A percentile compares a stretch with the other conserved stretches of the same genome.
Conservation (phyloP, 2,113 vertebrate species). For the Uropsilus gracilis region DNA sequence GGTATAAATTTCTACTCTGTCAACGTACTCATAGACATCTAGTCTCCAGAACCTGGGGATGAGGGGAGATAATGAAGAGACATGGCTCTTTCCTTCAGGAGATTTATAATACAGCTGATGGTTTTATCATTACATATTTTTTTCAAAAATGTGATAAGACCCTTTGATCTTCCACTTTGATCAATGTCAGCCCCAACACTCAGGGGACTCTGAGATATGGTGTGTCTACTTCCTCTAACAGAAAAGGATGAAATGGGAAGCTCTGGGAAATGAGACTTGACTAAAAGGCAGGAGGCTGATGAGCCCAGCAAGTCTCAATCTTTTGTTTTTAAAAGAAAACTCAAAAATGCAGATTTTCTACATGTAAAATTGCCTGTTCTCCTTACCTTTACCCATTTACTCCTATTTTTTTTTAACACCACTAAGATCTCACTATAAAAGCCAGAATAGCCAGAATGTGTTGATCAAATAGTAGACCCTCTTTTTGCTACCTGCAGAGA, state of each 20-base stretch:
- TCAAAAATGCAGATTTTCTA: neutral
- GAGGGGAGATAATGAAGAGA: neutral
- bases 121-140: neutral
- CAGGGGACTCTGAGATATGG: neutral
- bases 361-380: neutral
- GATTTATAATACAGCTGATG: neutral
- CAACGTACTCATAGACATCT: neutral
- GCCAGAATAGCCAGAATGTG: neutral
- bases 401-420: neutral
- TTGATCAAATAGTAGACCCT: neutral
- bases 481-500: neutral
- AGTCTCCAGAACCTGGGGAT: neutral
- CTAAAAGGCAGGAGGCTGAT: neutral
- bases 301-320: neutral
- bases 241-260: neutral
- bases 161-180: constrained; percentile 55
- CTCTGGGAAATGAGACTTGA: neutral
- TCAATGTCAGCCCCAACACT: neutral
- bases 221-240: neutral
- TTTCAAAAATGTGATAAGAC: constrained; percentile 39
- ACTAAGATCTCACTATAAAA: neutral
- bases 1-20: neutral
- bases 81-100: neutral
- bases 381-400: neutral
- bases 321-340: constrained; percentile 5